Evolutionary conservation across 2,113 vertebrate genomes (phyloP).

Genomic region (Bubo scandiacus): DNA sequence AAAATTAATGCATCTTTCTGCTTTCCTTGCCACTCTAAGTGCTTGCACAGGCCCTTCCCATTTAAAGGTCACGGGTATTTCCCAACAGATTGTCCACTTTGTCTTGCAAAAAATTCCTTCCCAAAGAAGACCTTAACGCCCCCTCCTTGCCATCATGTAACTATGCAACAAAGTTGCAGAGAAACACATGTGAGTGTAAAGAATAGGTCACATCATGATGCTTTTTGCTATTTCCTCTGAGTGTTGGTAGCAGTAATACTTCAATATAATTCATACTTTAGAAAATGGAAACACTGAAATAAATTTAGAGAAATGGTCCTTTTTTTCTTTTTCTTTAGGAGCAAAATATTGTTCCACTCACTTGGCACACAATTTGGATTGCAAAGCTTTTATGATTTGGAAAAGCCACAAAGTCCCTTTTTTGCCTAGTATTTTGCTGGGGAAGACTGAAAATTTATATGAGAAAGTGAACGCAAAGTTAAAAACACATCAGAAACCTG

Average conservation of each 20-base stretch:
- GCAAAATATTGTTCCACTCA: not conserved
- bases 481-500: not conserved
- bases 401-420: not conserved
- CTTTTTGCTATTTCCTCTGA: not conserved
- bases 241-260: not conserved
- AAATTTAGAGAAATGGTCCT: not conserved
- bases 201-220: not conserved
- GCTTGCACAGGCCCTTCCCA: not conserved
- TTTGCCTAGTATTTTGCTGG: not conserved
- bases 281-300: not conserved
- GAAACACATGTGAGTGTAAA: not conserved
- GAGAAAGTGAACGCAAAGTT: not conserved
- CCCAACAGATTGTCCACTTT: not conserved
- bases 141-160: not conserved
- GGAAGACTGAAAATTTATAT: not conserved
- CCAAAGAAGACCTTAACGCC: accelerated
- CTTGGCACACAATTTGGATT: not conserved
- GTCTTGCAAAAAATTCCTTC: not conserved
- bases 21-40: not conserved
- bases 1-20: not conserved
- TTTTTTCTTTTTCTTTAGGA: not conserved
- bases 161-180: not conserved
- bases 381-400: not conserved
- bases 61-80: not conserved
- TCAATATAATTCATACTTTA: no score